phyloP scores from a whole-genome alignment of 2,888 invertebrate genomes.

The Drosophila borealis region DNA sequence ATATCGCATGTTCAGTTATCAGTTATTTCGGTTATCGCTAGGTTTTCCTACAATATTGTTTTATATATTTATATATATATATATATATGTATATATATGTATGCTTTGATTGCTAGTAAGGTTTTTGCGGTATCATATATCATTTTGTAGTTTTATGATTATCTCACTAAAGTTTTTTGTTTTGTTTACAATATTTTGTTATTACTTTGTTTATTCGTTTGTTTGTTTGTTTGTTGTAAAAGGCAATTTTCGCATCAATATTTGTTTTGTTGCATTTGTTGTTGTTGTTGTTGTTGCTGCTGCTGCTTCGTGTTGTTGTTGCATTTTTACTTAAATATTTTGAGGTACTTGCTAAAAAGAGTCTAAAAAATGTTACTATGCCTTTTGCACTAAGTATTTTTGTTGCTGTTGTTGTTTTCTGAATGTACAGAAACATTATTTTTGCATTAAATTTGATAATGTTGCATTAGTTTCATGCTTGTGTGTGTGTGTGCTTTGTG shows the following conservation, averaged over 20 bases:
- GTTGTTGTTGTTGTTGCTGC: constrained; percentile 38
- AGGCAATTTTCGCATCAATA: constrained; percentile 58
- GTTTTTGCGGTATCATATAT: constrained; percentile 71
- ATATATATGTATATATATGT: constrained; percentile 47
- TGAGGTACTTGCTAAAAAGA: constrained; percentile 75
- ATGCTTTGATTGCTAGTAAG: constrained; percentile 77
- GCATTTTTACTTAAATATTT: constrained; percentile 26
- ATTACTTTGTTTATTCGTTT: constrained; percentile 7
- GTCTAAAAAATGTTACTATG: constrained; percentile 64
- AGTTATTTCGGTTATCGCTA: constrained; percentile 48
- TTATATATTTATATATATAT: constrained; percentile 25
- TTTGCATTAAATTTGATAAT: constrained; percentile 25
- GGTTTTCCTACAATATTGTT: constrained; percentile 50
- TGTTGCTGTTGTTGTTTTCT: constrained; percentile 16
- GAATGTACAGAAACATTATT: constrained; percentile 31
- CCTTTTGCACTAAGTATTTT: constrained; percentile 52
- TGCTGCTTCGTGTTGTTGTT: constrained; percentile 26
- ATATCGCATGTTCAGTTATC: constrained; percentile 62
- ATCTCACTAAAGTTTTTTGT: constrained; percentile 43
- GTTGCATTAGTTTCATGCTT: constrained; percentile 6
- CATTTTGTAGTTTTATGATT: constrained; percentile 32
- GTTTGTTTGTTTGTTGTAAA: constrained; percentile 37
- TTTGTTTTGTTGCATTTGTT: constrained; percentile 32
- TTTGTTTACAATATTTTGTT: constrained; percentile 27
- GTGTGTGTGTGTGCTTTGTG: constrained; percentile 16